These are phyloP conservation scores for Clitarchus hookeri DNA, from an alignment of 2,888 invertebrate species.

Conservation along the genomic window DNA sequence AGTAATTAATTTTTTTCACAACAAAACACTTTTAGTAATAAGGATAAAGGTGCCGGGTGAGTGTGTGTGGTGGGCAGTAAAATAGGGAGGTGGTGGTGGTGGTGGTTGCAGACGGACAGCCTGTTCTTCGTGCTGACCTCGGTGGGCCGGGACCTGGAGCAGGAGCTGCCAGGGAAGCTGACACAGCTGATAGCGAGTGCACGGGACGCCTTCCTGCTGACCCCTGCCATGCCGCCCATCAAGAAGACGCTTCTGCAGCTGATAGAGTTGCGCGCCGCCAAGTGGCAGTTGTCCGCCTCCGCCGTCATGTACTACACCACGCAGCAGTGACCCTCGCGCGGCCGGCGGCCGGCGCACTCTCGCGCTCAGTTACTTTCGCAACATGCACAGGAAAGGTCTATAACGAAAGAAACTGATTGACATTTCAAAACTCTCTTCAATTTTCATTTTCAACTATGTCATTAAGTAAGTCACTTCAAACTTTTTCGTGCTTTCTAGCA, in stretches of 20 bases:
- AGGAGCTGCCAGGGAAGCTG: constrained; percentile 78
- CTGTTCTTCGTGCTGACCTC: constrained; percentile 87
- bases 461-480: too few relatives aligned
- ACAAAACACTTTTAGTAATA: too few relatives aligned
- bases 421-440: neutral
- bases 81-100: neutral
- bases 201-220: constrained; percentile 82
- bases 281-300: constrained; percentile 89
- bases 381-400: neutral
- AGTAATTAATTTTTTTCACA: too few relatives aligned
- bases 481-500: too few relatives aligned
- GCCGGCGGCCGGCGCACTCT: too few relatives aligned
- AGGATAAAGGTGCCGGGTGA: too few relatives aligned
- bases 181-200: constrained; percentile 78
- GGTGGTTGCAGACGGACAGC: constrained; percentile 72
- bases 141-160: constrained; percentile 84
- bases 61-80: too few relatives aligned
- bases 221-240: constrained; percentile 73
- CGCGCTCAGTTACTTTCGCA: too few relatives aligned
- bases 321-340: constrained; percentile 15
- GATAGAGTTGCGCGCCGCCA: constrained; percentile 87
- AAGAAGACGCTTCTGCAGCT: constrained; percentile 85
- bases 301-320: constrained; percentile 81
- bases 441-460: too few relatives aligned
- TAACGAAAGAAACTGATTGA: neutral